Base-by-base conservation (phyloP, 2,113 vertebrate species). In the Falco punctatus region DNA sequence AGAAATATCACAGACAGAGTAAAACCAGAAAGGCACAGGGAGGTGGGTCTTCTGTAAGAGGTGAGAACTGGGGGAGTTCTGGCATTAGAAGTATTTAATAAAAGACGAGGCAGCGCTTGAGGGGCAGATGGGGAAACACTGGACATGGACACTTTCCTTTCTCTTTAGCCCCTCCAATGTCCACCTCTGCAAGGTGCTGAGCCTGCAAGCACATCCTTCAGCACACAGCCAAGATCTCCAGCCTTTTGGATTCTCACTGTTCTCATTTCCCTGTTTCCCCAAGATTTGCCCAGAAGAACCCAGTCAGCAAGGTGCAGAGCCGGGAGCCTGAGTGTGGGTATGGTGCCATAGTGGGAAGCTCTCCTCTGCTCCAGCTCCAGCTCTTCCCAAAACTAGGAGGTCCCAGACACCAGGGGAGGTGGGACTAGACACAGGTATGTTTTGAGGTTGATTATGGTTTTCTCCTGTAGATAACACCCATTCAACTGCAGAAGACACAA, bases 341-440 rank as follows among this genome's bases (percentile, higher is more conserved):
- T 0, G 2, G 46, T 70, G 71, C 33, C 1, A 0, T 16, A 42
- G n/a, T 0, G 1, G 28, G 58, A 91, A 77, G n/a, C 2, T 52
- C 40, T 81, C 3, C 7, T 13, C 5, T 58, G 13, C 23, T 94
- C 30, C 73, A 84, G 16, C 15, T 85, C 42, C 9, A 12, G 66
- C 11, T 11, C 64, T 15, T 54, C 65, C 85, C 44, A 72, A 71
- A 93, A 38, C 8, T 19, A 30, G 0, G 1, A 46, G 19, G 21
- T 54, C 61, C 16, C 40, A 51, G 48, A 13, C 18, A 27, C 0
- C 1, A 32, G 21, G 19, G 9, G 10, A 85, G 57, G 27, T 74
- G 32, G 32, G 42, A 75, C 3, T 5, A 59, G 23, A 33, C 38
- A 6, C 24, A 80, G 71, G 57, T 90, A 51, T 38, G 38, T 87